Evolutionary conservation across 2,888 invertebrate genomes (phyloP), one percentile per base, ranked within the genome.

Genomic region (Ectemnius cavifrons): DNA sequence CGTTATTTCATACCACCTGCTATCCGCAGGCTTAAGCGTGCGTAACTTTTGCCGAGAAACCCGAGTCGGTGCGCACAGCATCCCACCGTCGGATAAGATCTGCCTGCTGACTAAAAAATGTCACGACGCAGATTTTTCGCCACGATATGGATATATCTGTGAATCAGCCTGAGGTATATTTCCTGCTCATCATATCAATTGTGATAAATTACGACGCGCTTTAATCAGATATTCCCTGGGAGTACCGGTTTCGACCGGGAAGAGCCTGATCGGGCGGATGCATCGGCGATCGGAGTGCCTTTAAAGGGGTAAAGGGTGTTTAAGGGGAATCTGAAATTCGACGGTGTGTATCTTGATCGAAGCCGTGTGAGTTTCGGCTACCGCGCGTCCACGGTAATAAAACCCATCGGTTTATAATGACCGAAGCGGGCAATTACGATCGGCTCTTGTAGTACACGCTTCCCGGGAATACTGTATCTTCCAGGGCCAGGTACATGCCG

Each of bases 41-140:
- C 71, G 82, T 79, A 81, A 81, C 67, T 80, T 81, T 73, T 52
- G 63, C 63, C 65, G 64, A 37, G 67, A 70, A 67, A 63, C 37
- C 49, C 57, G 49, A 45, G 49, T 57, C 20, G 45, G 37, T 37
- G 37, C 11, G 8, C 37, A 11, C 37, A 37, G 37, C 1, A 11
- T 37, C 37, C 37, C 37, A 37, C 57, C 56, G 73, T 56, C 64
- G 57, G 74, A 74, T 65, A 70, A 72, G 63, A 72, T 65, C 67
- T 62, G 68, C 58, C 14, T 11, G 47, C 28, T 37, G 16, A 11
- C 27, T 20, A 45, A 73, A 66, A 67, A 71, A 68, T 68, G 73
- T 67, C 62, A 46, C 45, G 8, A 18, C 68, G 37, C 37, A 37
- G 8, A 37, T 37, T 37, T 37, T 37, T 37, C 11, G 37, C 37